Evolutionary conservation across 1,140 invertebrate genomes (phyloP).

Genomic region (Solenopsis fugax): DNA sequence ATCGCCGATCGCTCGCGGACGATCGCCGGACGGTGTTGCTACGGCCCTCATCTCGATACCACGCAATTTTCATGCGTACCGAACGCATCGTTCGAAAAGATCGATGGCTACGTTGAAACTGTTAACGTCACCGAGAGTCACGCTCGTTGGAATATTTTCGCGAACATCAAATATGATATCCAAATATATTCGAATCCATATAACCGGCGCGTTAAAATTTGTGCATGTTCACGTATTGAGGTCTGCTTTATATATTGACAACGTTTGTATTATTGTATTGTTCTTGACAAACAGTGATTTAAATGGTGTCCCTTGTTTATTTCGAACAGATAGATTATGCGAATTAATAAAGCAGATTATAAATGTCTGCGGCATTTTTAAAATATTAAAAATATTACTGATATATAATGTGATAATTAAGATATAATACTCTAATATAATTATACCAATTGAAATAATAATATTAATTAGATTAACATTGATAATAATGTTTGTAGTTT

Average conservation of each 20-base stretch:
- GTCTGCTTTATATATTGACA: not conserved
- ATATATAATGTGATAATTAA: not conserved
- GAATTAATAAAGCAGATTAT: not conserved
- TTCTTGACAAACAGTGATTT: not conserved
- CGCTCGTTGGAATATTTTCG: not conserved
- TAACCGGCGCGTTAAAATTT: not conserved
- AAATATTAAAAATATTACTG: not conserved
- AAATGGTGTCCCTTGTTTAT: not conserved
- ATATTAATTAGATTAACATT: not conserved
- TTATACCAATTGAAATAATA: not conserved
- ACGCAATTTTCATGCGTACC: not conserved
- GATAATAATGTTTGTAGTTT: not conserved
- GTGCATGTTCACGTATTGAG: not conserved
- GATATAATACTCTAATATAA: not conserved
- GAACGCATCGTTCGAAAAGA: not conserved
- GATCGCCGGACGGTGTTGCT: not conserved
- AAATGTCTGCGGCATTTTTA: not conserved
- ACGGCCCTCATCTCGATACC: not conserved
- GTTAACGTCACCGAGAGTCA: not conserved
- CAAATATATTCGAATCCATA: not conserved
- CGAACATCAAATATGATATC: not conserved
- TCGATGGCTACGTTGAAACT: not conserved
- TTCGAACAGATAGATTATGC: not conserved
- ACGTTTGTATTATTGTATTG: not conserved
- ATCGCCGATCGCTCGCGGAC: slow-evolving; percentile 21